Base-by-base conservation (phyloP, 1,140 invertebrate genomes). In the Ceratosolen solmsi region DNA sequence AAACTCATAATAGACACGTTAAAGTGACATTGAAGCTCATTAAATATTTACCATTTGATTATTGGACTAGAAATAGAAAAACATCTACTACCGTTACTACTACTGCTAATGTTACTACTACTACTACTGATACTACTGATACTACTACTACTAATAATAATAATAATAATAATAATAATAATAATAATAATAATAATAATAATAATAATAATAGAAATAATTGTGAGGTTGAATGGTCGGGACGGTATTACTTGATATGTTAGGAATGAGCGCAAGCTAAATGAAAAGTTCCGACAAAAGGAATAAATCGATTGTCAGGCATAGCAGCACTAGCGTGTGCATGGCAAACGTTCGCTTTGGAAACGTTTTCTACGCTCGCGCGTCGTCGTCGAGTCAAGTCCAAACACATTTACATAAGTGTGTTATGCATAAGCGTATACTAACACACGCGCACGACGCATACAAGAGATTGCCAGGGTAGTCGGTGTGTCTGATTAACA, bases 401-500 rank as follows among this genome's bases (percentile, higher is more conserved):
- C 78, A 71, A 46, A 81, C 51, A 60, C 71, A 81, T 81, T 75
- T 81, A 36, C 79, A 81, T 81, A 75, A 25, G 8, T 78, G 60
- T 68, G 46, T 33, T 38, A 22, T 54, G 33, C 38, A 75, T 60
- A 75, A 25, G 38, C 58, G 38, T 27, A 17, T 9, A 41, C 58
- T 11, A 46, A 74, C 11, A 20, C 25, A 27, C 27, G 9, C 0
- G 27, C 36, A 11, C 2, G 0, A 11, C n/a, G 5, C 17, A 9
- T 7, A 38, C 2, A 49, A 27, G 73, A 60, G 27, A 25, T 33
- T 51, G 49, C 27, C 46, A 33, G 71, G 71, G 71, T 56, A 70
- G 46, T 65, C 70, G 36, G 65, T n/a, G 65, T 33, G 20, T 46
- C 86, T 87, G 89, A 90, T 91, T 90, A 90, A 90, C 89, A 90